Base-by-base conservation (phyloP, 23 tunicate species). In the Trididemnum nubilum region DNA sequence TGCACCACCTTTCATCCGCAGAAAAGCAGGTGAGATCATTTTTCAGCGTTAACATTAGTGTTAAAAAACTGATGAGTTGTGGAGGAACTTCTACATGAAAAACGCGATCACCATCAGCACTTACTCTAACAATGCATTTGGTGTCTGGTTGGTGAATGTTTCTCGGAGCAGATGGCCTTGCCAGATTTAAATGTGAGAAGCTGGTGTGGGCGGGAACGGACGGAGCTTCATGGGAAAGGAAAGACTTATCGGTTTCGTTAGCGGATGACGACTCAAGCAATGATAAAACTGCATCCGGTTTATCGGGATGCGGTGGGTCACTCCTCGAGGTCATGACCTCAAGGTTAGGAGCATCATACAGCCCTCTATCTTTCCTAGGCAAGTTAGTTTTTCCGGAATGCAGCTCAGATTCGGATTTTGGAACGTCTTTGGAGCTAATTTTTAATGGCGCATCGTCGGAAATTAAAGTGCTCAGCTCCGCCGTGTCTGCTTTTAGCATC, bases 141-240 rank as follows among this genome's bases (percentile, higher is more conserved):
- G 74, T 67, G 38, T 67, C 74, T 33, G 74, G 74, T 67, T 67
- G 74, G 33, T 67, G 74, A 33, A 33, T 38, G n/a, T 33, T 67
- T 31, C 38, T 67, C 12, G 74, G 37, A 33, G 38, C 74, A 12
- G 74, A 32, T 9, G 74, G 74, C 25, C 74, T 32, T 4, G 74
- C 74, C 18, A 67, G 38, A n/a, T 67, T 67, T 32, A 67, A 33
- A 33, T 30, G 74, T 4, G 74, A 32, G 28, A 4, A 28, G 38
- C 33, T 33, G 9, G 74, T n/a, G 18, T 12, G 74, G 2, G 22
- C 38, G n/a, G 38, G 21, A 7, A 67, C 37, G 7, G 74, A 24
- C n/a, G 74, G 74, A 12, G 12, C 38, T 2, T 67, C 74, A 3
- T 30, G 3, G 33, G 7, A 7, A 7, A 24, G 74, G 5, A 3